phyloP scores from a whole-genome alignment of 1,140 invertebrate genomes.

The Drosophila elegans region DNA sequence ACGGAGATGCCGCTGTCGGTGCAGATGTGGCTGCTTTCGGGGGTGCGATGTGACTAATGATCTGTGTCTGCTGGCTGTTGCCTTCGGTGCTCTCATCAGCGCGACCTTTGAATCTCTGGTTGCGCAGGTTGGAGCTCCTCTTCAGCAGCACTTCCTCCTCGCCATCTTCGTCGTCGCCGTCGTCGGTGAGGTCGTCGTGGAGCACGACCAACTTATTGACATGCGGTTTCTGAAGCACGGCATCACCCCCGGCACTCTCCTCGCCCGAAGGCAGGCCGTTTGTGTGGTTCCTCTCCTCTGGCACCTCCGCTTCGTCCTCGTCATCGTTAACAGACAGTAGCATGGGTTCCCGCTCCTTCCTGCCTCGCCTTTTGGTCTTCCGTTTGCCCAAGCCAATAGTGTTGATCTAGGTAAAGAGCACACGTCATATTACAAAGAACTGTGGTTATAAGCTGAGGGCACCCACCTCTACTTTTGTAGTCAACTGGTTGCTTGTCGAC shows the following conservation, averaged over 20 bases:
- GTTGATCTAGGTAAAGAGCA: conserved; percentile 60
- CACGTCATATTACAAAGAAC: not conserved
- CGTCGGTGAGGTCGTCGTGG: conserved; percentile 40
- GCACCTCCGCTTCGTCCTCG: conserved; percentile 41
- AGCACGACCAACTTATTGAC: conserved; percentile 42
- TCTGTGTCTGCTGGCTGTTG: conserved; percentile 24
- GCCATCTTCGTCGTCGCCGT: conserved; percentile 54
- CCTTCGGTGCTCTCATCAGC: conserved; percentile 55
- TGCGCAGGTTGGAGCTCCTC: conserved; percentile 46
- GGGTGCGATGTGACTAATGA: conserved; percentile 64
- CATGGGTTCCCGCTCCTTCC: conserved; percentile 60
- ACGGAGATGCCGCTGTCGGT: conserved; percentile 51
- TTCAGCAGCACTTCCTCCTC: conserved; percentile 62
- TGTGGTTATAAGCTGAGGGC: not conserved
- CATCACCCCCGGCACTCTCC: conserved; percentile 48
- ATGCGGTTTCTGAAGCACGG: conserved; percentile 42
- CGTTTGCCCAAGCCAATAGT: conserved; percentile 69
- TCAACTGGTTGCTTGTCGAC: conserved; percentile 48
- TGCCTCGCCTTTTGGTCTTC: conserved; percentile 51
- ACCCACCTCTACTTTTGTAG: conserved; percentile 78
- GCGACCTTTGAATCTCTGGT: conserved; percentile 40
- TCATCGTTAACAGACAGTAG: conserved; percentile 76
- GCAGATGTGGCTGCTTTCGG: conserved; percentile 35
- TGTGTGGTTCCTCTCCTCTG: conserved; percentile 13
- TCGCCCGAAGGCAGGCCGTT: conserved; percentile 11